phyloP scores from a whole-genome alignment of 1,140 invertebrate species.

The Ephestia elutella region DNA sequence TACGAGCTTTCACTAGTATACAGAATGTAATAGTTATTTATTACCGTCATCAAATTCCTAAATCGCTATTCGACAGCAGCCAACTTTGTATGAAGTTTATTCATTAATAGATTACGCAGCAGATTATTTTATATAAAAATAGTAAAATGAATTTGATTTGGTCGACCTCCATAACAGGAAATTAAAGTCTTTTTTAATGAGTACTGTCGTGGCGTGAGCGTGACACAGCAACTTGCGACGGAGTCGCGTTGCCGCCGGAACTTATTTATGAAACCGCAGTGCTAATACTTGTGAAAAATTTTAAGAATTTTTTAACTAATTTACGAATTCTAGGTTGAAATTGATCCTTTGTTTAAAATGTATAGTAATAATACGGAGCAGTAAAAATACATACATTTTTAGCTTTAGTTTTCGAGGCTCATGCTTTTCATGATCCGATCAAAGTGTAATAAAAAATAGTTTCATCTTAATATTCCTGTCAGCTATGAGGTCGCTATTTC shows the following conservation, averaged over 20 bases:
- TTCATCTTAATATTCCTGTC: background rate
- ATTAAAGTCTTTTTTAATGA: slow-evolving; percentile 16
- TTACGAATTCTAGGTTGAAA: too few species aligned
- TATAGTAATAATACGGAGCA: too few species aligned
- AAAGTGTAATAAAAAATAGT: too few species aligned
- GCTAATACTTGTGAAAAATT: background rate
- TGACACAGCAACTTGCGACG: slow-evolving; percentile 18
- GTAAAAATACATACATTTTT: too few species aligned
- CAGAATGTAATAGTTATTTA: slow-evolving; percentile 8
- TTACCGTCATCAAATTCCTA: slow-evolving; percentile 16
- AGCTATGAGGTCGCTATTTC: slow-evolving; percentile 22
- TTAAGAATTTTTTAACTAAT: too few species aligned
- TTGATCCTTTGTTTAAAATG: too few species aligned
- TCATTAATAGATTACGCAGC: slow-evolving; percentile 29
- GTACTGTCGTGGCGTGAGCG: slow-evolving; percentile 9
- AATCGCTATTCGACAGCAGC: slow-evolving; percentile 18
- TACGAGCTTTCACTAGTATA: slow-evolving; percentile 17
- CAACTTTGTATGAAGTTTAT: slow-evolving; percentile 12
- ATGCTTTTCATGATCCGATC: too few species aligned
- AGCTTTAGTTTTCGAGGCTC: too few species aligned
- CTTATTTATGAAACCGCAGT: background rate
- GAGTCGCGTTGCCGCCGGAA: slow-evolving; percentile 4
- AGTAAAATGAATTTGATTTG: slow-evolving; percentile 23
- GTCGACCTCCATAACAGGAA: slow-evolving; percentile 23
- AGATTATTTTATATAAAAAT: slow-evolving; percentile 19